phyloP scores from a whole-genome alignment of 2,113 vertebrate species.

The Hyla sarda region DNA sequence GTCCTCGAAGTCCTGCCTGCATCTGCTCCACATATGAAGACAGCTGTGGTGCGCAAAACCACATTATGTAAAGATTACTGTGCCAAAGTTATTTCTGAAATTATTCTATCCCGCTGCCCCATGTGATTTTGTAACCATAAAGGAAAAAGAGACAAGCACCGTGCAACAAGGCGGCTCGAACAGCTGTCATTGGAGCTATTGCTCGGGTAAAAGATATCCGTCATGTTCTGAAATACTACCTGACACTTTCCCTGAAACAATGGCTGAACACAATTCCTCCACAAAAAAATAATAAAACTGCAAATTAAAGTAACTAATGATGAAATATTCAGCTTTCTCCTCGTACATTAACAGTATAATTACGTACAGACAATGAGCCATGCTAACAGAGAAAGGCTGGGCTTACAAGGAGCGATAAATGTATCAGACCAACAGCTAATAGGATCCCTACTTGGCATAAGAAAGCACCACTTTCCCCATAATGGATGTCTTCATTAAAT shows the following conservation, averaged over 20 bases:
- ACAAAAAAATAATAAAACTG: not conserved
- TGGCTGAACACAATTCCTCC: not conserved
- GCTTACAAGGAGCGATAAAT: not conserved
- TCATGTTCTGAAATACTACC: not conserved
- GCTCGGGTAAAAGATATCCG: not conserved
- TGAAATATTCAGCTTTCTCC: slow-evolving; percentile 1
- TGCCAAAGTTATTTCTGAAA: slow-evolving; percentile 37
- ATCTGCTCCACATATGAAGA: slow-evolving; percentile 27
- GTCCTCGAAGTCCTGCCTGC: not conserved
- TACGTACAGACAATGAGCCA: not conserved
- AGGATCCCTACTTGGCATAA: not conserved
- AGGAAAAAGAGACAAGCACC: not conserved
- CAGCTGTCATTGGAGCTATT: slow-evolving; percentile 32
- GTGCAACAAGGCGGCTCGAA: not conserved
- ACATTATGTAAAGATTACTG: slow-evolving; percentile 19
- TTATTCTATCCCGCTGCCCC: slow-evolving; percentile 27
- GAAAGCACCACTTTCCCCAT: not conserved
- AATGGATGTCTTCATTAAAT: not conserved
- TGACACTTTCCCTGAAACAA: not conserved
- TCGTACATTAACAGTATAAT: not conserved
- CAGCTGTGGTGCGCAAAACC: slow-evolving; percentile 34
- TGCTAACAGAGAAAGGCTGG: not conserved
- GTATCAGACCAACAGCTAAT: not conserved
- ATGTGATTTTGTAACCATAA: slow-evolving; percentile 25
- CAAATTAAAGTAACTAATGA: not conserved